Conservation (phyloP, 2,888 invertebrate genomes). For the Dolomedes plantarius region DNA sequence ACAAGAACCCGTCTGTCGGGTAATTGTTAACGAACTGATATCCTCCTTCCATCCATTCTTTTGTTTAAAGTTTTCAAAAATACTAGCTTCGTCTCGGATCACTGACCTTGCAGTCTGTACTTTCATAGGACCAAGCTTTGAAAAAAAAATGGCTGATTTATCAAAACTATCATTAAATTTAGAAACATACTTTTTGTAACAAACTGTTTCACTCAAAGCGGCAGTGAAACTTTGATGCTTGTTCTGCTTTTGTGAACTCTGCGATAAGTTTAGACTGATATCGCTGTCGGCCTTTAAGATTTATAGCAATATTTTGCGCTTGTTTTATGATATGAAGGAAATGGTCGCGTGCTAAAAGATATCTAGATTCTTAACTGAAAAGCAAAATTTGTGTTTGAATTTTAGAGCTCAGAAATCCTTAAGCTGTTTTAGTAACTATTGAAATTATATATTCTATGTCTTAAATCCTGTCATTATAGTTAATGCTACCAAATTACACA, state of each 20-base stretch:
- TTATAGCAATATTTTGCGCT: not conserved
- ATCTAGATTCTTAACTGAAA: too few relatives aligned
- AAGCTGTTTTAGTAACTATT: too few relatives aligned
- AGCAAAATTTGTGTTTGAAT: too few relatives aligned
- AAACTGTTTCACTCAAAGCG: not conserved
- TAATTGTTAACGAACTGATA: slow-evolving; percentile 14
- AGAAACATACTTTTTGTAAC: not conserved
- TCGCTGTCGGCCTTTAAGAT: not conserved
- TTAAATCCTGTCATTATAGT: too few relatives aligned
- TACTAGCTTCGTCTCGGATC: slow-evolving; percentile 6
- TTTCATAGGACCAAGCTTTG: not conserved
- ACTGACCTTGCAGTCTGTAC: not conserved
- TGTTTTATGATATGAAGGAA: not conserved
- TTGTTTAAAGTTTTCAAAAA: slow-evolving; percentile 9
- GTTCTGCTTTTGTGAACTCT: not conserved
- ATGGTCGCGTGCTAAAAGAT: too few relatives aligned
- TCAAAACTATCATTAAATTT: not conserved
- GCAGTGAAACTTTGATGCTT: not conserved
- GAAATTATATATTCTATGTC: too few relatives aligned
- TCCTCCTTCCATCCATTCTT: not conserved
- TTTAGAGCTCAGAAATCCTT: too few relatives aligned
- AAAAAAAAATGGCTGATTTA: not conserved
- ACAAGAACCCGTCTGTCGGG: slow-evolving; percentile 33
- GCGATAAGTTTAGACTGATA: not conserved
- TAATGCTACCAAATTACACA: too few relatives aligned